Evolutionary conservation across 1,140 invertebrate species (phyloP), one percentile per base, ranked within the genome.

Genomic region (Piezodorus guildinii): DNA sequence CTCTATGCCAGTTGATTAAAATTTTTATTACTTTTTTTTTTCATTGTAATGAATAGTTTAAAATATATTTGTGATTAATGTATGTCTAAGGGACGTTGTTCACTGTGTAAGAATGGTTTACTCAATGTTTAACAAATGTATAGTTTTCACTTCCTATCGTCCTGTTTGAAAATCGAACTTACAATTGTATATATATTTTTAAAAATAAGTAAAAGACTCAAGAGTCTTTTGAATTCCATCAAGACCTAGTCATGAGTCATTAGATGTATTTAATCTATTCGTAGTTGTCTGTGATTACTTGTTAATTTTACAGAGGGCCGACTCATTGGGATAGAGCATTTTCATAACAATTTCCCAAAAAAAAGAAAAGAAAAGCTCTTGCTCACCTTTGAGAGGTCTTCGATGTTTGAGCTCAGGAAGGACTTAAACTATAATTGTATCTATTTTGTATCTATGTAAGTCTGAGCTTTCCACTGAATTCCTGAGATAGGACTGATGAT

Each of bases 231-330:
- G 4, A 52, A 52, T 52, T 52, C 51, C 21, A 52, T 19, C 51
- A 23, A 14, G 51, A 52, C 51, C 51, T 52, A 52, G 51, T 52
- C 51, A 52, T 6, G 52, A 56, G 52, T 25, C 19, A 2, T 8
- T 56, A 56, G 52, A 39, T 39, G 12, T 25, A 49, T 56, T 52
- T 52, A 52, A 52, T 23, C 3, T 52, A 52, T 52, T 19, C 19
- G 51, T 52, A 52, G 51, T n/a, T 52, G 21, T 52, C 51, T 52
- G 51, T 52, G 51, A 52, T 52, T 52, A 17, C 17, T 46, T 46
- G 45, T 52, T 52, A 52, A 19, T 52, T 52, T 52, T 30, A 30
- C 27, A 3, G 27, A 30, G 8, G 27, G 27, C 27, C 27, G 34
- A 10, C 2, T 39, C 34, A 39, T 10, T 10, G 12, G 12, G 34